These are phyloP conservation scores for Hypsibius dujardini DNA, from an alignment of 1,140 invertebrate species.

Conservation along the genomic window DNA sequence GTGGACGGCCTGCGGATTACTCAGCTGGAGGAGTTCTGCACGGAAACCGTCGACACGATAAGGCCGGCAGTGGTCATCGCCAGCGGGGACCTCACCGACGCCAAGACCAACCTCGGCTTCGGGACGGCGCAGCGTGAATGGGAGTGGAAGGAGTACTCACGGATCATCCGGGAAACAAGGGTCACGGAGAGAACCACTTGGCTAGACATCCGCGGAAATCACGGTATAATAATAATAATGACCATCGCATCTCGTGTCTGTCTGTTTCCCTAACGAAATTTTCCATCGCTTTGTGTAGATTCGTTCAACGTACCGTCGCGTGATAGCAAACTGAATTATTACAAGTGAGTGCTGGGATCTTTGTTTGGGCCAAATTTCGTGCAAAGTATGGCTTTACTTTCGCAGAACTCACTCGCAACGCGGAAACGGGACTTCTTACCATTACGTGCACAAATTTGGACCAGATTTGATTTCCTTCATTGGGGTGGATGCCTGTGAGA, in stretches of 20 bases:
- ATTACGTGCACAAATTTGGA: constrained; percentile 42
- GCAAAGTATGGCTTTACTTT: too few relatives aligned
- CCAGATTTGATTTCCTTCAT: constrained; percentile 55
- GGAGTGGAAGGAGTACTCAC: constrained; percentile 66
- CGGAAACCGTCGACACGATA: constrained; percentile 50
- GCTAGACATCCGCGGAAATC: constrained; percentile 83
- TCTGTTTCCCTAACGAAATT: constrained; percentile 17
- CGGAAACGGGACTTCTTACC: constrained; percentile 61
- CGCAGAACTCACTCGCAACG: constrained; percentile 46
- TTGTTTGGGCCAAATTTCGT: too few relatives aligned
- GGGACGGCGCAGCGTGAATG: constrained; percentile 49
- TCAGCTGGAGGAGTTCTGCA: constrained; percentile 62
- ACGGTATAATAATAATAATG: constrained; percentile 46
- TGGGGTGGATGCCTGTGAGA: constrained; percentile 50
- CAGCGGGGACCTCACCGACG: constrained; percentile 74
- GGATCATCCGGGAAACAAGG: constrained; percentile 48
- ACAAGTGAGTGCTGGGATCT: constrained; percentile 30
- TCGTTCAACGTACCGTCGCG: constrained; percentile 62
- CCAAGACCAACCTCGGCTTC: constrained; percentile 56
- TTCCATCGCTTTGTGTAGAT: constrained; percentile 44
- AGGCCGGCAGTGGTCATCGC: constrained; percentile 61
- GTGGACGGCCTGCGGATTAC: constrained; percentile 51
- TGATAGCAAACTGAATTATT: constrained; percentile 54
- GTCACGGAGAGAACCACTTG: constrained; percentile 52
- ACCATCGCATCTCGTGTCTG: not conserved